phyloP scores from a whole-genome alignment of 2,113 vertebrate species.

The Columba janthina region DNA sequence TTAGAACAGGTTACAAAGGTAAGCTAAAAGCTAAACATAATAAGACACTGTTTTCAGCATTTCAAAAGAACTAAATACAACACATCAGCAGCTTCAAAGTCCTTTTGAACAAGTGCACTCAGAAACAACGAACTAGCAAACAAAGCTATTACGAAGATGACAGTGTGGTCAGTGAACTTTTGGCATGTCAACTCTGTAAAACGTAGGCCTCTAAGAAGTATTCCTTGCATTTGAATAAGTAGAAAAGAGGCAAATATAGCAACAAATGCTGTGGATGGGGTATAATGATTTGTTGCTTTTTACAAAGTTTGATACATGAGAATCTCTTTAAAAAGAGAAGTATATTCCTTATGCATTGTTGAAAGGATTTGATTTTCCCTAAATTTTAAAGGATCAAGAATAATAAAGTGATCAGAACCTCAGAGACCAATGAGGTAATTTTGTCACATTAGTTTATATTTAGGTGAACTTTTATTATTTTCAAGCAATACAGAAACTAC shows the following conservation, averaged over 20 bases:
- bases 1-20: slow-evolving; percentile 40
- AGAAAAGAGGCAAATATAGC: slow-evolving; percentile 32
- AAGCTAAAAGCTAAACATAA: slow-evolving; percentile 61
- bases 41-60: slow-evolving; percentile 67
- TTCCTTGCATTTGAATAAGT: neutral
- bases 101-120: slow-evolving; percentile 65
- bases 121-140: slow-evolving; percentile 67
- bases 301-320: neutral
- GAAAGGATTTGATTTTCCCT: neutral
- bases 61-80: slow-evolving; percentile 63
- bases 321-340: neutral
- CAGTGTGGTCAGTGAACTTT: slow-evolving; percentile 47
- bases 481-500: neutral
- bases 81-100: slow-evolving; percentile 69
- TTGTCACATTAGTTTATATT: neutral
- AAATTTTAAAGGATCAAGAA: neutral
- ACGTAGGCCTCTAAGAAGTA: slow-evolving; percentile 24
- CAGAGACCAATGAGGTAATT: neutral
- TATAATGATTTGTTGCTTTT: neutral
- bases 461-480: neutral
- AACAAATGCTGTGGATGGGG: neutral
- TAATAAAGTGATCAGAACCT: neutral
- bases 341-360: neutral
- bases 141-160: slow-evolving; percentile 62
- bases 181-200: slow-evolving; percentile 17